Percentiles rank a stretch among this genome's conserved stretches.
phyloP scores from a whole-genome alignment of 2,797 vertebrate species.

The Ceyx erithaca region DNA sequence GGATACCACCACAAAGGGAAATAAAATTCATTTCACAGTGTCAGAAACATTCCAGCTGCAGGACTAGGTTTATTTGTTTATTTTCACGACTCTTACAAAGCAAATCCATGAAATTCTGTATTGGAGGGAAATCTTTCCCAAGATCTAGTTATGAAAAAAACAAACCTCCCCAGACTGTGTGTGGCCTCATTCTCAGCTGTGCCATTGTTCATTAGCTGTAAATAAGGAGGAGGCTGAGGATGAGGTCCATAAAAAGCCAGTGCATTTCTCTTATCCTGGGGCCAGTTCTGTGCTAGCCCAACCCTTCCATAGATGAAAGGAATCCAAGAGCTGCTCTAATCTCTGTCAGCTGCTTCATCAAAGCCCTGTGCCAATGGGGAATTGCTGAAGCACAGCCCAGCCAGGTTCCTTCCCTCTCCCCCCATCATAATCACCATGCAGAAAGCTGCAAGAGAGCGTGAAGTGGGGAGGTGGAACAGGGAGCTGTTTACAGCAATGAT shows the following conservation, averaged over 20 bases:
- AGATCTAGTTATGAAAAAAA: constrained; percentile 56
- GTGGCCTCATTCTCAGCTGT: constrained; percentile 65
- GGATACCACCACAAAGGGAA: not conserved
- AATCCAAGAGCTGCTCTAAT: constrained; percentile 23
- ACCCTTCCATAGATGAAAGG: constrained; percentile 59
- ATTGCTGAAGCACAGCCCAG: not conserved
- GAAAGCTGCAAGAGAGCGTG: accelerated
- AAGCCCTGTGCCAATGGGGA: not conserved
- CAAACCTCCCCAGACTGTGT: constrained; percentile 43
- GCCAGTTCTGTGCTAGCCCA: constrained; percentile 38
- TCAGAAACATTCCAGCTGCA: constrained; percentile 46
- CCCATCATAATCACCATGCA: accelerated
- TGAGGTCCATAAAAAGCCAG: constrained; percentile 29
- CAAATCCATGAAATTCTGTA: constrained; percentile 53
- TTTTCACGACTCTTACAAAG: constrained; percentile 47
- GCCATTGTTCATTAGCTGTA: constrained; percentile 55
- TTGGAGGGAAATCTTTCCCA: constrained; percentile 57
- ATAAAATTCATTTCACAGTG: constrained; percentile 26
- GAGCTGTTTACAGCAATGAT: not conserved
- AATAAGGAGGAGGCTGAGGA: constrained; percentile 38
- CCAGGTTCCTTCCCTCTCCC: not conserved
- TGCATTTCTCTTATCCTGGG: constrained; percentile 38
- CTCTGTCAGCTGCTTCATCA: constrained; percentile 36
- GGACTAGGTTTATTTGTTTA: constrained; percentile 46
- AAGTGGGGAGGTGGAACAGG: not conserved